Base-by-base conservation (phyloP, 2,888 invertebrate species). In the Actias luna region DNA sequence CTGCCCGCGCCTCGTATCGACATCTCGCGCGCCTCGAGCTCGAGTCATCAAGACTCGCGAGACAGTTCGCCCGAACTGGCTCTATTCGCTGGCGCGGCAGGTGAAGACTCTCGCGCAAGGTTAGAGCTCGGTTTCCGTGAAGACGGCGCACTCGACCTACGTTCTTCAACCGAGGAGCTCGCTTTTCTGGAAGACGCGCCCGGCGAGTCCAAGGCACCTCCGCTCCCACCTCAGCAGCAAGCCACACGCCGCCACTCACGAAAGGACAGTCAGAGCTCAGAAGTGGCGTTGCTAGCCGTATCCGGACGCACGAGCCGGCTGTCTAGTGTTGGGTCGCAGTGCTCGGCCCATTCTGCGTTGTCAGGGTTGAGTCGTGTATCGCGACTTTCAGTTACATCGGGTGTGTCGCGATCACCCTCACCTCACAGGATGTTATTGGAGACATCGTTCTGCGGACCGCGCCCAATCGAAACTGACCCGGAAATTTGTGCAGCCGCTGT, bases 381-480 rank as follows among this genome's bases (percentile, higher is more conserved):
- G n/a, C 84, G 87, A 25, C 81, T 92, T 3, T 92, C 93, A 2
- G 90, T 83, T 14, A 93, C 91, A 63, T 94, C 94, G 16, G 93
- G 89, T 57, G 79, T 90, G 27, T 95, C 95, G 5, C 94, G 96
- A 66, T 96, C 96, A 35, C 97, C 98, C 2, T 97, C 97, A 16
- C 98, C 98, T n/a, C 97, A 98, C 90, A 96, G 96, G 84, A 97
- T 97, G 95, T 93, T 97, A 63, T 93, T 98, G 64, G 98, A 98
- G 88, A 98, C 98, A 0, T 97, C 97, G 0, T 98, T 98, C 84
- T 98, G 97, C 85, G 98, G 98, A 0, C 96, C 95, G 60, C 97
- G 97, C 78, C 96, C 97, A 0, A 93, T 94, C 62, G 88, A 94
- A 65, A 90, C 84, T 29, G 93, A 92, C 81, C 94, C 87, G 59